Base-by-base conservation (phyloP, 2,113 vertebrate genomes). In the Elgaria multicarinata region DNA sequence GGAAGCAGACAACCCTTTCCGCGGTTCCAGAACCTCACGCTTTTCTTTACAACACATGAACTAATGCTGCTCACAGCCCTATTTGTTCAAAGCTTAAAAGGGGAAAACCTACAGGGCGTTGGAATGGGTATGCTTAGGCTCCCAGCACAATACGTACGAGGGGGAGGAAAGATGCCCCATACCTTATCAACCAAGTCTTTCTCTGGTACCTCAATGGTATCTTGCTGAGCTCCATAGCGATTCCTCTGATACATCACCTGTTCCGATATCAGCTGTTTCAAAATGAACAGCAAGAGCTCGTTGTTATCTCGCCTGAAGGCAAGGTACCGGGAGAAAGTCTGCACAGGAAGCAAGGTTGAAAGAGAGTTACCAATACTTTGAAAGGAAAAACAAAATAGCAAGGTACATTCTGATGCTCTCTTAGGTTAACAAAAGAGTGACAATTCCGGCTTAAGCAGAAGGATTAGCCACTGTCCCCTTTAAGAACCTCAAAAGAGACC, bases 101-200 rank as follows among this genome's bases (percentile, higher is more conserved):
- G 8, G 42, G 10, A 75, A 82, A 64, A 5, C 2, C 1, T 5
- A 82, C 46, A 36, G 13, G 1, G 26, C 14, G 8, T 13, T 36
- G 36, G 83, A 53, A 53, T 4, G 9, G 69, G 18, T 31, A 80
- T 24, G 16, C 31, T 22, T 50, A 88, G 46, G 31, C 13, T 69
- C 46, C 7, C 44, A 69, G n/a, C 10, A 26, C 36, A 83, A 10
- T 24, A 26, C 64, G 28, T 16, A 44, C 26, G 16, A 46, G 64
- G 62, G 28, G 42, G 33, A 31, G n/a, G n/a, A 24, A 72, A 24
- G 46, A 44, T 33, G 50, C 76, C 22, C 71, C 42, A 0, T 93
- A 99, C 99, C 98, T 99, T 99, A 76, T 99, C 99, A 3, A 97
- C 96, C 91, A 99, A 95, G 66, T 99, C 99, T 89, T 99, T 99